Evolutionary conservation across 2,888 invertebrate genomes (phyloP).

Genomic region (Ephialtes manifestator): DNA sequence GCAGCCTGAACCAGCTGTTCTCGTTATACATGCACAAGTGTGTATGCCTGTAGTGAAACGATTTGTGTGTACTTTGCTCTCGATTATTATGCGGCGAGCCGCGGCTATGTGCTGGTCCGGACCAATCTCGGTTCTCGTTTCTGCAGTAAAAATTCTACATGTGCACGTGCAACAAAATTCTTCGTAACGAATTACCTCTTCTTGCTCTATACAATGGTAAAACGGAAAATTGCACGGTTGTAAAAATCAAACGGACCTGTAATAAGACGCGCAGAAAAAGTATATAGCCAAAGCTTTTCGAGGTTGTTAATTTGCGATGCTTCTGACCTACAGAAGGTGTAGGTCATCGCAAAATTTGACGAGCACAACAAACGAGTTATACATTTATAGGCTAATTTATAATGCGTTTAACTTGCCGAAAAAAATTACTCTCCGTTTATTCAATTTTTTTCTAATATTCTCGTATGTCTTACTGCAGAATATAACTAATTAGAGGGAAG

Average conservation of each 20-base stretch:
- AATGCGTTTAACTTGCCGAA: neutral
- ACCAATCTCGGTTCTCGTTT: constrained; percentile 46
- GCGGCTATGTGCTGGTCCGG: constrained; percentile 21
- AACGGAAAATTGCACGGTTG: constrained; percentile 8
- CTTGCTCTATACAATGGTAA: neutral
- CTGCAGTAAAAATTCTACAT: constrained; percentile 13
- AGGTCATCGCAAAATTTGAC: neutral
- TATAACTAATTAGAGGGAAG: too few relatives aligned
- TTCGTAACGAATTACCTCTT: constrained; percentile 50
- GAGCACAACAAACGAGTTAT: neutral
- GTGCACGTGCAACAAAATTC: constrained; percentile 59
- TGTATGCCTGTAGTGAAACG: constrained; percentile 10
- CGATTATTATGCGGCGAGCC: constrained; percentile 54
- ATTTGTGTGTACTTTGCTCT: constrained; percentile 22
- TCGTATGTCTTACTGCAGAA: too few relatives aligned
- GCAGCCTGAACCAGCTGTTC: constrained; percentile 44
- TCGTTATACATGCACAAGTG: constrained; percentile 20
- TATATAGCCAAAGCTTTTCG: neutral
- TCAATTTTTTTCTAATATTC: too few relatives aligned
- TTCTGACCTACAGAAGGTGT: neutral
- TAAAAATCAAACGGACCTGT: constrained; percentile 13
- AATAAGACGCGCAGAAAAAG: constrained; percentile 14
- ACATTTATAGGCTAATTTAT: neutral
- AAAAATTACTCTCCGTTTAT: too few relatives aligned
- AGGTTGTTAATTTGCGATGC: neutral